These are phyloP conservation scores for Zygothrica quintamaculata DNA, from an alignment of 2,888 invertebrate genomes.

Conservation along the genomic window DNA sequence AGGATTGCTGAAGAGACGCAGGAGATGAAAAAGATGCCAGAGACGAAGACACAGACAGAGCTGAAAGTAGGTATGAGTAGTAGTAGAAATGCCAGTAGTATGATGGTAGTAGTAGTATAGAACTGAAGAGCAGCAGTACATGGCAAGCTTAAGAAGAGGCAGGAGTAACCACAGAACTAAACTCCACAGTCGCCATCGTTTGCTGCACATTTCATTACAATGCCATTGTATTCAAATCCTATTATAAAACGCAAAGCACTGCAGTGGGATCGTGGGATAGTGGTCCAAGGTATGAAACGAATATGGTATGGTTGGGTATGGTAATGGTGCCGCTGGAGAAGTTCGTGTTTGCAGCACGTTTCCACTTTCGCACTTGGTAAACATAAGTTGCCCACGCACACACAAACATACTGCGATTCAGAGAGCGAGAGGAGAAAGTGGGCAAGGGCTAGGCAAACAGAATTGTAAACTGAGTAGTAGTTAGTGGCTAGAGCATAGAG, in stretches of 20 bases:
- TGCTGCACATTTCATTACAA: conserved; percentile 79
- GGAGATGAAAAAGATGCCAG: not conserved
- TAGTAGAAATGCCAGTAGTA: not conserved
- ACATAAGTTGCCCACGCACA: conserved; percentile 76
- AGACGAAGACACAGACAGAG: not conserved
- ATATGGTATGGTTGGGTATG: conserved; percentile 10
- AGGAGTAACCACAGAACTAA: conserved; percentile 68
- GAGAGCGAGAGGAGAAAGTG: conserved; percentile 9
- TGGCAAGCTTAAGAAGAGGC: conserved; percentile 12
- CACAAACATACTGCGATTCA: conserved; percentile 20
- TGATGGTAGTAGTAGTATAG: conserved; percentile 11
- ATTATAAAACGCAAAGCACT: conserved; percentile 73
- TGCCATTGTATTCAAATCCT: conserved; percentile 78
- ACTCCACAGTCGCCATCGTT: conserved; percentile 72
- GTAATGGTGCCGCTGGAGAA: conserved; percentile 51
- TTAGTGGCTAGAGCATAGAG: no score
- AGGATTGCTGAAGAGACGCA: conserved; percentile 23
- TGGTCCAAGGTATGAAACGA: not conserved
- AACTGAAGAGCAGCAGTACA: conserved; percentile 6
- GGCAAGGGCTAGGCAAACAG: conserved; percentile 8
- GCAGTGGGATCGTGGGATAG: conserved; percentile 34
- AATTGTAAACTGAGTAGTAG: no score
- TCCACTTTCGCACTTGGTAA: conserved; percentile 79
- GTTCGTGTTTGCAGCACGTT: conserved; percentile 79
- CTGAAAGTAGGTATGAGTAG: not conserved